A percentile compares a stretch with the other conserved stretches of the same genome.
Conservation (phyloP, 2,113 vertebrate genomes). For the Eira barbara region DNA sequence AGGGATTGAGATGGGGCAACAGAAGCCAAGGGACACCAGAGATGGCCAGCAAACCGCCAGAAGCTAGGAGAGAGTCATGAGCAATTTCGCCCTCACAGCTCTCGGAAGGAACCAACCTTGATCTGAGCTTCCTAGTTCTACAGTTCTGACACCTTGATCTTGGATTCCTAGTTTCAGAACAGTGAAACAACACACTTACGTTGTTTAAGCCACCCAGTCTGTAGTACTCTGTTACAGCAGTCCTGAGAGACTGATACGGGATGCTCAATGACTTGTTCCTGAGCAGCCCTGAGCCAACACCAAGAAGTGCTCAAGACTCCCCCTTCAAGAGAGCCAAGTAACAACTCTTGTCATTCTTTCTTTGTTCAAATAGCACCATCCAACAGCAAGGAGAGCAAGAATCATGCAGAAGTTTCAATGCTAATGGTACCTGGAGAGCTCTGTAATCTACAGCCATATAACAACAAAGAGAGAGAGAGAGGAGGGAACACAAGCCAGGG, state of each 20-base stretch:
- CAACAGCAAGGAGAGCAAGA: not conserved
- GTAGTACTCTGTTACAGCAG: not conserved
- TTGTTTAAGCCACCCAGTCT: not conserved
- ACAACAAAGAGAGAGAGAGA: not conserved
- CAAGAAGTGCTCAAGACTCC: not conserved
- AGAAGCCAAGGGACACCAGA: not conserved
- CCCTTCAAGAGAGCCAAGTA: not conserved
- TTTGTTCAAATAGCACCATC: not conserved
- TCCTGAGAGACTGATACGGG: not conserved
- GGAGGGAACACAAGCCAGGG: not conserved
- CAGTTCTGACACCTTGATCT: not conserved
- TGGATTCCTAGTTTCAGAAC: not conserved
- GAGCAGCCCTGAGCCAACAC: not conserved
- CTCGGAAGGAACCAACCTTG: not conserved
- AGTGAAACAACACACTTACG: not conserved
- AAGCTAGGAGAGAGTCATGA: not conserved
- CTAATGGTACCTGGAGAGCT: not conserved
- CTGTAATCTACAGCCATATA: not conserved
- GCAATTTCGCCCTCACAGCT: not conserved
- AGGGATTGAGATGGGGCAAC: not conserved
- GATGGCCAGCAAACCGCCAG: not conserved
- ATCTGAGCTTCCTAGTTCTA: too few species aligned
- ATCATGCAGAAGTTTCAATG: not conserved
- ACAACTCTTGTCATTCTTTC: not conserved
- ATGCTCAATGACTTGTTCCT: not conserved